Evolutionary conservation across 2,113 vertebrate genomes (phyloP), one percentile per base, ranked within the genome.

Genomic region (Daphoenositta chrysoptera): DNA sequence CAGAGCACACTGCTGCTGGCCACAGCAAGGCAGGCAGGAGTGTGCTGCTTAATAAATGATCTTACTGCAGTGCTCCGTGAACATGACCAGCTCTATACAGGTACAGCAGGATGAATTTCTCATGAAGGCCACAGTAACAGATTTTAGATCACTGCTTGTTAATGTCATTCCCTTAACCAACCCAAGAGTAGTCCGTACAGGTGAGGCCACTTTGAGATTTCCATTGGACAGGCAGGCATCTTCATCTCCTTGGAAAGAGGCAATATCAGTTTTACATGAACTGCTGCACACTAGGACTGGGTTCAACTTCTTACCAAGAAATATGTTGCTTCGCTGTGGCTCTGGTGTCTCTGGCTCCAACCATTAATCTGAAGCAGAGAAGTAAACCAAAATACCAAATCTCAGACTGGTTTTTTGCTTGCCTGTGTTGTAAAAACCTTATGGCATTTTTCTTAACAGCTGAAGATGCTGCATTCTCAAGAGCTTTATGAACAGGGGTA

Each of bases 321-420:
- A 93, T 35, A 26, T 22, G 11, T 53, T 77, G 64, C 63, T 90
- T 80, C 26, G 24, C 71, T 87, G 65, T 78, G 57, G 57, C 71
- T 90, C 80, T 61, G 48, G 40, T 64, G n/a, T 68, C 79, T 96
- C 83, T 92, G 91, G 63, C 91, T 89, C 85, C 89, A 76, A 72
- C 30, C n/a, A 47, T 19, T 22, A 48, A 15, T 70, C 37, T 61
- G 77, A 93, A 90, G 90, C 44, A 88, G 77, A 94, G 76, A 83
- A 22, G 63, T 86, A 95, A 90, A 63, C 12, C 47, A 70, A 79
- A 53, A 79, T 69, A 66, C 44, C 44, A 35, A 58, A 66, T n/a
- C 57, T 90, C 63, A 10, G 19, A 63, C 26, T 31, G 24, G 0
- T n/a, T 77, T 70, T 87, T 76, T 48, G 19, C 72, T 75, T 50